These are phyloP conservation scores for Parnassius mnemosyne DNA, from an alignment of 2,888 invertebrate genomes.

Conservation along the genomic window DNA sequence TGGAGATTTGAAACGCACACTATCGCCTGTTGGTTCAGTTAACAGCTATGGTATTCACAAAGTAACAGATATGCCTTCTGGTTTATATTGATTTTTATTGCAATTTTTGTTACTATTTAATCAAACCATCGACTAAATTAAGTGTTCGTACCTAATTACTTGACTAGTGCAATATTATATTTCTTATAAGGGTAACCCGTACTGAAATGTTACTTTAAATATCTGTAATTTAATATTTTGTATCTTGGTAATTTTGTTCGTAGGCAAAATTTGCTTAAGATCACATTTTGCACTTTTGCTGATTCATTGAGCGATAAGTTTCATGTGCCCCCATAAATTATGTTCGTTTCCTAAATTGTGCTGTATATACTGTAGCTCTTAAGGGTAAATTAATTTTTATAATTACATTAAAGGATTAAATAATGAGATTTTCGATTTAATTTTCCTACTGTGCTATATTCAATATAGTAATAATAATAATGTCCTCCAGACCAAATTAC, in stretches of 20 bases:
- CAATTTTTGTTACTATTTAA: conserved; percentile 39
- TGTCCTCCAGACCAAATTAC: too few relatives aligned
- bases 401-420: neutral
- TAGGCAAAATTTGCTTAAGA: conserved; percentile 77
- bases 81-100: conserved; percentile 79
- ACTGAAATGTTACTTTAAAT: conserved; percentile 27
- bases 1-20: conserved; percentile 67
- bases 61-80: conserved; percentile 87
- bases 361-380: conserved; percentile 19
- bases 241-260: conserved; percentile 76
- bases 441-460: neutral
- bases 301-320: neutral
- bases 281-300: conserved; percentile 34
- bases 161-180: conserved; percentile 75
- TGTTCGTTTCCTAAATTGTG: conserved; percentile 7
- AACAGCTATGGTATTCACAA: conserved; percentile 77
- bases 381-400: conserved; percentile 5
- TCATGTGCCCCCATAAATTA: conserved; percentile 4
- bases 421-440: neutral
- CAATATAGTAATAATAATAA: too few relatives aligned
- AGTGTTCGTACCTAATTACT: conserved; percentile 65
- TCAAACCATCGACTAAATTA: conserved; percentile 77
- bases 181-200: conserved; percentile 38
- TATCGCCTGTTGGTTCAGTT: conserved; percentile 64
- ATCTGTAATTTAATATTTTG: conserved; percentile 32